phyloP scores from a whole-genome alignment of 2,888 invertebrate genomes.

The Endotricha flammealis region DNA sequence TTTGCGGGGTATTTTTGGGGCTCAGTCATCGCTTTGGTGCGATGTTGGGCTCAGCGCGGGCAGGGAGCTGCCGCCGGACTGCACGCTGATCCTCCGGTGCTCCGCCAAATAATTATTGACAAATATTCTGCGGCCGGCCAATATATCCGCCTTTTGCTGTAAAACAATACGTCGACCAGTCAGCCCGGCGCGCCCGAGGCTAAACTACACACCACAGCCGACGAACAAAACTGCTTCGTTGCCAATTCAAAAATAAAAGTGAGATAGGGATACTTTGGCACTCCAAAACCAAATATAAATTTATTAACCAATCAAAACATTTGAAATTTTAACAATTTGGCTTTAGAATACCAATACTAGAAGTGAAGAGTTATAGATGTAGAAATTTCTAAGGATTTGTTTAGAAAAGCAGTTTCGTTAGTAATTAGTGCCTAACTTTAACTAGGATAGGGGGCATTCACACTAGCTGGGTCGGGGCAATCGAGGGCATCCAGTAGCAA shows the following conservation, averaged over 20 bases:
- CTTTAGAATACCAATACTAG: conserved; percentile 55
- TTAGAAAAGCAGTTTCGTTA: conserved; percentile 64
- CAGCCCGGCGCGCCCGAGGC: conserved; percentile 28
- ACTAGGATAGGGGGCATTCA: conserved; percentile 67
- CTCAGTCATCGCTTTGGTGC: conserved; percentile 75
- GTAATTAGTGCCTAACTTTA: conserved; percentile 59
- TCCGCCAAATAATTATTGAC: conserved; percentile 80
- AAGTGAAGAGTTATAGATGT: conserved; percentile 47
- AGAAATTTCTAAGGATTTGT: conserved; percentile 37
- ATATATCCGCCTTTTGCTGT: conserved; percentile 78
- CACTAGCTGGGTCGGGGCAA: conserved; percentile 64
- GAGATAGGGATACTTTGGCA: conserved; percentile 35
- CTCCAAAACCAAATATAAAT: conserved; percentile 52
- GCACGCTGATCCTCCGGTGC: conserved; percentile 78
- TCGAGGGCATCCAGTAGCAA: conserved; percentile 74
- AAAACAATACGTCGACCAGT: conserved; percentile 70
- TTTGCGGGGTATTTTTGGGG: conserved; percentile 27
- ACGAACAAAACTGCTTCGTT: conserved; percentile 57
- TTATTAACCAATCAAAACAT: not conserved
- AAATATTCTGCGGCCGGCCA: conserved; percentile 78
- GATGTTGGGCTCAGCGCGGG: conserved; percentile 74
- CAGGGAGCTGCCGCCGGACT: conserved; percentile 72
- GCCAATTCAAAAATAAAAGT: conserved; percentile 40
- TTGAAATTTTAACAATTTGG: conserved; percentile 30
- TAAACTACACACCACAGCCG: conserved; percentile 19